Conservation (phyloP, 2,888 invertebrate genomes). For the Chaetogeoica ovagalla region DNA sequence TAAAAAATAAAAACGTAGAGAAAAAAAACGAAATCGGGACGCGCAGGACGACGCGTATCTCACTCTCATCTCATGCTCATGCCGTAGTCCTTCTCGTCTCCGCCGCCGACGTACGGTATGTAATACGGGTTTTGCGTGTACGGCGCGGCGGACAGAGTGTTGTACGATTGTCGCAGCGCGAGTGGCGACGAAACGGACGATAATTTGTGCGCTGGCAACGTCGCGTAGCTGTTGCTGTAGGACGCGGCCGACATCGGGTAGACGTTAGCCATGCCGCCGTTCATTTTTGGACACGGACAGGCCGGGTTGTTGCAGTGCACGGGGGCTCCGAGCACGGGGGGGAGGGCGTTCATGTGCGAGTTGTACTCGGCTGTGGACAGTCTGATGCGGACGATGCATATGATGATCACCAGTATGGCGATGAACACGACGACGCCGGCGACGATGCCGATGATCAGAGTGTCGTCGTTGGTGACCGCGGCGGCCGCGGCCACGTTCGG, state of each 20-base stretch:
- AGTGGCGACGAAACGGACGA: constrained; percentile 63
- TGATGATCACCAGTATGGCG: constrained; percentile 82
- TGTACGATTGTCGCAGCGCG: constrained; percentile 62
- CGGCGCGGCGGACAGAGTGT: constrained; percentile 66
- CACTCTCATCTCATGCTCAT: constrained; percentile 20
- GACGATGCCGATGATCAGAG: constrained; percentile 91
- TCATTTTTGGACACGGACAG: constrained; percentile 57
- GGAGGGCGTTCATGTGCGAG: constrained; percentile 61
- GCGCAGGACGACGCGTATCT: not conserved
- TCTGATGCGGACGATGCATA: constrained; percentile 79
- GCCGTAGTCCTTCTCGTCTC: constrained; percentile 59
- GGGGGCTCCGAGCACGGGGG: constrained; percentile 54
- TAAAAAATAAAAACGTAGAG: no score
- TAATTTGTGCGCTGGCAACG: constrained; percentile 59
- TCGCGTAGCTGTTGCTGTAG: constrained; percentile 66
- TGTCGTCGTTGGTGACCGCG: constrained; percentile 80
- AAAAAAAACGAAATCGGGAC: no score
- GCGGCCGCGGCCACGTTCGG: constrained; percentile 62
- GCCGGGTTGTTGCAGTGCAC: constrained; percentile 57
- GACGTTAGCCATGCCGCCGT: constrained; percentile 58
- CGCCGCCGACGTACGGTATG: constrained; percentile 58
- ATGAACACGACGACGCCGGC: constrained; percentile 91
- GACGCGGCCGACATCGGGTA: constrained; percentile 66
- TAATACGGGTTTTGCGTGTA: constrained; percentile 59
- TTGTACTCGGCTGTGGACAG: constrained; percentile 63